These are phyloP conservation scores for Bungarus multicinctus DNA, from an alignment of 2,113 vertebrate genomes.

Conservation along the genomic window DNA sequence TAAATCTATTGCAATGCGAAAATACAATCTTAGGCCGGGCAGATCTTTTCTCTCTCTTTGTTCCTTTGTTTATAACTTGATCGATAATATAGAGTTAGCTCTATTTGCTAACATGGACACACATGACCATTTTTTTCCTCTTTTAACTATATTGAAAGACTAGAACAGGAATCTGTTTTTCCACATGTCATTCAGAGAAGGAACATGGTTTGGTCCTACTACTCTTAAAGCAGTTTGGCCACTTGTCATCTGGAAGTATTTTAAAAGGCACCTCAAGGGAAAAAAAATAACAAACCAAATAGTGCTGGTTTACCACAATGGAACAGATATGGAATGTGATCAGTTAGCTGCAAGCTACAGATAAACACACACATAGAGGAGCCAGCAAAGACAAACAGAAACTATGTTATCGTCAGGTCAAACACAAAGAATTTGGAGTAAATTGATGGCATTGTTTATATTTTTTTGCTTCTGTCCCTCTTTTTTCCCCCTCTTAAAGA, in stretches of 20 bases:
- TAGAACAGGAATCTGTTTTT: conserved; percentile 1
- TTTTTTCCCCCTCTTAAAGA: conserved; percentile 56
- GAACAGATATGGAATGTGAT: conserved; percentile 85
- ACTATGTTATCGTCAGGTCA: conserved; percentile 75
- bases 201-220: conserved; percentile 28
- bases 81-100: background rate
- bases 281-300: conserved; percentile 71
- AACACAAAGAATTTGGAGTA: conserved; percentile 57
- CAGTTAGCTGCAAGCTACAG: conserved; percentile 80
- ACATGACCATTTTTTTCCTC: rapidly evolving
- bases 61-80: background rate
- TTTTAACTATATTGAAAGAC: conserved; percentile 7
- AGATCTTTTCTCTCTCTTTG: background rate
- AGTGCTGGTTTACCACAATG: conserved; percentile 76
- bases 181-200: conserved; percentile 10
- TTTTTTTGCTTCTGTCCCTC: conserved; percentile 59
- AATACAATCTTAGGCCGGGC: background rate
- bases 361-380: conserved; percentile 76
- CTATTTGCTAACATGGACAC: background rate
- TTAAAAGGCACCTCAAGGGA: conserved; percentile 74
- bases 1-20: background rate
- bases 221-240: conserved; percentile 55
- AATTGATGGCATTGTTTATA: conserved; percentile 69
- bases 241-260: conserved; percentile 77
- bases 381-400: conserved; percentile 69